Conservation (phyloP, 2,888 invertebrate genomes). For the Apomyelois bistriatella region DNA sequence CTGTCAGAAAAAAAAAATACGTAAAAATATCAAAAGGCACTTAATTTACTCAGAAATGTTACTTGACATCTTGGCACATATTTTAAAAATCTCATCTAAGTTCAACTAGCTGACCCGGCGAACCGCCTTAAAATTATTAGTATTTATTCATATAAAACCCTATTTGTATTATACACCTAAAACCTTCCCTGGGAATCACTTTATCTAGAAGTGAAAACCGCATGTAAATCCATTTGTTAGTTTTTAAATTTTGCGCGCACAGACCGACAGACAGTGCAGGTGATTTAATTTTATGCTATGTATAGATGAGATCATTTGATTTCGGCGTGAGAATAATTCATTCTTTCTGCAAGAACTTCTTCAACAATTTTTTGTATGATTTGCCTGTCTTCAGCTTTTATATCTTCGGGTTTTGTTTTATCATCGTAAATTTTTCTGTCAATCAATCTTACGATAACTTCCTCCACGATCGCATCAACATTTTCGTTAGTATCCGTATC, state of each 20-base stretch:
- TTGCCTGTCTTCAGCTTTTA: slow-evolving; percentile 62
- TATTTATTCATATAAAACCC: no score
- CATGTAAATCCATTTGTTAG: no score
- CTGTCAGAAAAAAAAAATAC: no score
- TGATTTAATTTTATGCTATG: no score
- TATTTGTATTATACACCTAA: no score
- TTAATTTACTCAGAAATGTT: neutral
- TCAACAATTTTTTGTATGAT: slow-evolving; percentile 73
- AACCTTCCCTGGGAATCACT: no score
- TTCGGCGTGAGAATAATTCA: slow-evolving; percentile 53
- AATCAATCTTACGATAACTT: slow-evolving; percentile 65
- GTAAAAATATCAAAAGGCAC: slow-evolving; percentile 8
- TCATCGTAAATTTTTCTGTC: slow-evolving; percentile 77
- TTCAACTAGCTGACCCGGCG: no score
- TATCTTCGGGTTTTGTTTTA: slow-evolving; percentile 72
- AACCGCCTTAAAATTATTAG: no score
- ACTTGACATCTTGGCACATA: slow-evolving; percentile 7
- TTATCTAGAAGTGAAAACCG: no score
- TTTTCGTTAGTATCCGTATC: slow-evolving; percentile 44
- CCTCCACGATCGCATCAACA: slow-evolving; percentile 70
- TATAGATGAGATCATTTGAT: slow-evolving; percentile 24
- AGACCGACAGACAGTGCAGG: no score
- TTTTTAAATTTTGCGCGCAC: no score
- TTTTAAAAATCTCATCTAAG: neutral
- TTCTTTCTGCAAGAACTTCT: slow-evolving; percentile 65